Base-by-base conservation (phyloP, 64 coral and sea anemone species). In the Pocillopora verrucosa region DNA sequence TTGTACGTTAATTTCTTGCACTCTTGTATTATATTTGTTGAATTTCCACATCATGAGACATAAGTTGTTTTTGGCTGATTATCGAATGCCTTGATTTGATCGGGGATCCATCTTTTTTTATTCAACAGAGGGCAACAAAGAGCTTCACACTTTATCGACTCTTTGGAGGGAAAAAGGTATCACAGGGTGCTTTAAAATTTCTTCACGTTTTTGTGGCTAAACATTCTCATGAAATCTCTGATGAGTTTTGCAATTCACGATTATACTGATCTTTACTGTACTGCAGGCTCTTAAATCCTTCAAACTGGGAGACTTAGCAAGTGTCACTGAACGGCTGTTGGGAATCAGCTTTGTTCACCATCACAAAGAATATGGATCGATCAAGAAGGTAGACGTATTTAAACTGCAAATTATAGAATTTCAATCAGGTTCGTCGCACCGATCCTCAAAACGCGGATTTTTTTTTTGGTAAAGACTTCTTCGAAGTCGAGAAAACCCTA, bases 351-450 rank as follows among this genome's bases (percentile, higher is more conserved):
- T 76, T 76, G 75, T 76, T 38, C 38, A 15, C 4, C 34, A 36
- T 45, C 75, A 76, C 36, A 36, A 76, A 16, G 75, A 76, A 41
- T 76, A 76, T 76, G 75, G 75, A 76, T 76, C 75, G 26, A 76
- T 76, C 51, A 76, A 76, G 37, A 76, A 51, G 36, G 75, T 76
- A 38, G 30, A 30, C 30, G 30, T 30, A 30, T 30, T 30, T 30
- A 30, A 30, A 30, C 30, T 30, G 30, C 30, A 30, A 30, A 30
- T 30, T 30, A 30, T 30, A 30, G 30, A 30, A 30, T 30, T 30
- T 30, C 30, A 30, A 30, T 30, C 30, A 30, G 30, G 30, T 30
- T 30, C 30, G 30, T 30, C 30, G 30, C 30, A 30, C 0, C 30
- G 30, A 30, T 30, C 30, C 30, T 30, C 30, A 30, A 30, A 30